Evolutionary conservation across 2,113 vertebrate species (phyloP).

Genomic region (Rhinolophus ferrumequinum): DNA sequence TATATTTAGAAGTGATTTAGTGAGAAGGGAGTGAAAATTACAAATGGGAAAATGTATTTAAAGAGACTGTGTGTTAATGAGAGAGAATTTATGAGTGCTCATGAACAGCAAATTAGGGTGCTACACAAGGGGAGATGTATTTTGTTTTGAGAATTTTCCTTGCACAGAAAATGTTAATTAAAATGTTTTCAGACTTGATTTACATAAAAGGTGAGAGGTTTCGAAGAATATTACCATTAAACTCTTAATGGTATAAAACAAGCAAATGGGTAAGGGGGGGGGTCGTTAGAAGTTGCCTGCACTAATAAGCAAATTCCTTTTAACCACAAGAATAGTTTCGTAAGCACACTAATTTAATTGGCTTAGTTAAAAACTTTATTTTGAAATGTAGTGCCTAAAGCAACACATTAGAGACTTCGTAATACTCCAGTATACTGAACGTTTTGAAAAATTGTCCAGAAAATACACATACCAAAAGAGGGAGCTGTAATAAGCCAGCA

Average conservation of each 20-base stretch:
- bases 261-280: background rate
- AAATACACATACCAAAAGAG: background rate
- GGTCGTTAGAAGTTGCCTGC: constrained; percentile 58
- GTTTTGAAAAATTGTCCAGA: constrained; percentile 35
- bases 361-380: constrained; percentile 50
- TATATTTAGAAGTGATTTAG: constrained; percentile 64
- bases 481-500: background rate
- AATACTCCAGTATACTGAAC: background rate
- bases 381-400: constrained; percentile 40
- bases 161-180: constrained; percentile 75
- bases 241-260: constrained; percentile 75
- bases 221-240: constrained; percentile 61
- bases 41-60: constrained; percentile 76
- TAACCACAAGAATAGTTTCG: constrained; percentile 29
- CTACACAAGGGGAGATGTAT: constrained; percentile 74
- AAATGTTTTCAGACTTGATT: constrained; percentile 67
- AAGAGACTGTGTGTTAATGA: constrained; percentile 78
- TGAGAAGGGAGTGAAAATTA: constrained; percentile 56
- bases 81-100: constrained; percentile 82
- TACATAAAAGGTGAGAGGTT: constrained; percentile 73
- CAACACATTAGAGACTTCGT: background rate
- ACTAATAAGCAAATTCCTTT: constrained; percentile 56
- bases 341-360: constrained; percentile 55
- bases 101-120: constrained; percentile 80
- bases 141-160: constrained; percentile 73